These are phyloP conservation scores for Empis stercorea DNA, from an alignment of 2,888 invertebrate genomes.

Conservation along the genomic window DNA sequence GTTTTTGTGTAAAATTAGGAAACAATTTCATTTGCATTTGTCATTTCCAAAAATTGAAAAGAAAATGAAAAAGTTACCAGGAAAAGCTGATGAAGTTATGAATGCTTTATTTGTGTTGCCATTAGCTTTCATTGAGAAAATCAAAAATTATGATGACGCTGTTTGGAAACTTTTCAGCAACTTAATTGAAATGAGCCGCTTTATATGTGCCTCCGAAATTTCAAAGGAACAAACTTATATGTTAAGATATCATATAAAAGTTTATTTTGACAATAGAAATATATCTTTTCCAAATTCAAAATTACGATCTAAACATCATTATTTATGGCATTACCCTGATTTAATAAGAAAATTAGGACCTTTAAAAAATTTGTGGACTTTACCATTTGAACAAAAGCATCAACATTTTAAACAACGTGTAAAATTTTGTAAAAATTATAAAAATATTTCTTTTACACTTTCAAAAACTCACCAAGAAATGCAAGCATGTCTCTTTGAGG, in stretches of 20 bases:
- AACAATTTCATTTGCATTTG: background rate
- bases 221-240: background rate
- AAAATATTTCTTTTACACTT: constrained; percentile 6
- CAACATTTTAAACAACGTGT: constrained; percentile 14
- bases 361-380: constrained; percentile 10
- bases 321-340: constrained; percentile 11
- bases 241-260: background rate
- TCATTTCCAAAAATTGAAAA: background rate
- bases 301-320: constrained; percentile 13
- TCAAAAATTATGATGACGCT: background rate
- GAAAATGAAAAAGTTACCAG: background rate
- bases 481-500: constrained; percentile 1
- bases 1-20: background rate
- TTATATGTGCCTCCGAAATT: constrained; percentile 1
- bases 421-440: constrained; percentile 14
- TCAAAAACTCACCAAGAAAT: constrained; percentile 1
- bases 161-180: background rate
- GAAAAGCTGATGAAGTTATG: constrained; percentile 2
- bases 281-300: constrained; percentile 8
- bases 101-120: background rate
- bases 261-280: constrained; percentile 4
- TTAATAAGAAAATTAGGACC: constrained; percentile 10
- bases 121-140: background rate
- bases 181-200: constrained; percentile 2
- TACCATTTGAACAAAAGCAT: constrained; percentile 19